Conservation (phyloP, 1,140 invertebrate species). For the Cydia pomonella region DNA sequence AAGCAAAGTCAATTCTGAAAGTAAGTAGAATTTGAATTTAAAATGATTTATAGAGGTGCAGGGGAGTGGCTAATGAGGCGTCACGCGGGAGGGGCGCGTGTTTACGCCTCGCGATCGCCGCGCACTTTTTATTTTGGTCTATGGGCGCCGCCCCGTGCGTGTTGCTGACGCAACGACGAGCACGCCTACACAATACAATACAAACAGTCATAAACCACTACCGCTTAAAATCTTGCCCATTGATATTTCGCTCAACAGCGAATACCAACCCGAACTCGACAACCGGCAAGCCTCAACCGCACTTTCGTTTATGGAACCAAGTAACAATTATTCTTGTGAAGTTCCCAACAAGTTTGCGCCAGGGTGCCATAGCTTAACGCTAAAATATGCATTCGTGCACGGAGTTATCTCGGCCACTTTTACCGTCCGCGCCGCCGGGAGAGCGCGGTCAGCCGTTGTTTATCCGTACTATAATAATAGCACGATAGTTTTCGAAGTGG, state of each 20-base stretch:
- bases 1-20: conserved; percentile 78
- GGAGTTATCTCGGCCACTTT: conserved; percentile 71
- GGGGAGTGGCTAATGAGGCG: conserved; percentile 79
- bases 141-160: conserved; percentile 55
- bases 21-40: conserved; percentile 80
- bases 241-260: conserved; percentile 2
- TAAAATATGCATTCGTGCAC: conserved; percentile 76
- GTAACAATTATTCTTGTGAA: conserved; percentile 71
- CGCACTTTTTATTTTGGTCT: conserved; percentile 64
- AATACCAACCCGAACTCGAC: background rate
- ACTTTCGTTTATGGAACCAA: conserved; percentile 46
- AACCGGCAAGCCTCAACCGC: conserved; percentile 7
- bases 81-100: conserved; percentile 75
- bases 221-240: background rate
- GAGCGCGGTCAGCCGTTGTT: conserved; percentile 62
- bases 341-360: conserved; percentile 71
- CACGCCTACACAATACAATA: conserved; percentile 42
- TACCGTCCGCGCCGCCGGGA: conserved; percentile 58
- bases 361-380: conserved; percentile 67
- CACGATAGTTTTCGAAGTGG: conserved; percentile 46
- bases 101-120: conserved; percentile 61
- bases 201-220: conserved; percentile 23
- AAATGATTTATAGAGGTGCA: conserved; percentile 79
- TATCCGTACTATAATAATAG: conserved; percentile 67
- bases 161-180: conserved; percentile 44